phyloP scores from a whole-genome alignment of 2,797 vertebrate species.

The Agapornis canus region DNA sequence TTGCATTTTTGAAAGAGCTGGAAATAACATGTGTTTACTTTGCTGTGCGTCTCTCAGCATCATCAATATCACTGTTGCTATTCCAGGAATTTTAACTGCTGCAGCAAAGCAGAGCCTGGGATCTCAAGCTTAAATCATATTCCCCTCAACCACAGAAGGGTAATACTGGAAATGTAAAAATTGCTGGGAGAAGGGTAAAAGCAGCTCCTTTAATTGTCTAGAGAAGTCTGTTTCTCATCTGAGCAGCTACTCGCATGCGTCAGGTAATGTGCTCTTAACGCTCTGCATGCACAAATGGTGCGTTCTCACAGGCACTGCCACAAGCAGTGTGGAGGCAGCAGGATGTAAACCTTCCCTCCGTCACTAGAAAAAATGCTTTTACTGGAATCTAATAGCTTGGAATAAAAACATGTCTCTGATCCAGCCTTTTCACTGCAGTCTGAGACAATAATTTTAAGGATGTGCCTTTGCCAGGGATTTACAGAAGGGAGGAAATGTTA shows the following conservation, averaged over 20 bases:
- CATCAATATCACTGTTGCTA: conserved; percentile 57
- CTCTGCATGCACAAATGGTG: background rate
- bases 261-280: background rate
- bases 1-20: conserved; percentile 65
- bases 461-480: background rate
- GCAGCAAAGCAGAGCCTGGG: conserved; percentile 16
- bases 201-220: background rate
- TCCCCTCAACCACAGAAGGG: background rate
- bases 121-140: background rate
- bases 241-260: background rate
- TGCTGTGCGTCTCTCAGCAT: conserved; percentile 48
- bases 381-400: background rate
- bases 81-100: conserved; percentile 65
- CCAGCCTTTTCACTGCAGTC: background rate
- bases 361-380: background rate
- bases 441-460: background rate
- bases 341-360: background rate
- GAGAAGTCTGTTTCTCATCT: conserved; percentile 1
- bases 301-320: background rate
- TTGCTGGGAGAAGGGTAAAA: background rate
- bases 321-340: background rate
- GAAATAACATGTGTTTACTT: conserved; percentile 69
- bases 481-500: background rate
- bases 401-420: conserved; percentile 13
- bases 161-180: background rate